Percentiles rank a stretch among this genome's conserved stretches.
phyloP scores from a whole-genome alignment of 1,140 invertebrate genomes.

The Drosophila sechellia region DNA sequence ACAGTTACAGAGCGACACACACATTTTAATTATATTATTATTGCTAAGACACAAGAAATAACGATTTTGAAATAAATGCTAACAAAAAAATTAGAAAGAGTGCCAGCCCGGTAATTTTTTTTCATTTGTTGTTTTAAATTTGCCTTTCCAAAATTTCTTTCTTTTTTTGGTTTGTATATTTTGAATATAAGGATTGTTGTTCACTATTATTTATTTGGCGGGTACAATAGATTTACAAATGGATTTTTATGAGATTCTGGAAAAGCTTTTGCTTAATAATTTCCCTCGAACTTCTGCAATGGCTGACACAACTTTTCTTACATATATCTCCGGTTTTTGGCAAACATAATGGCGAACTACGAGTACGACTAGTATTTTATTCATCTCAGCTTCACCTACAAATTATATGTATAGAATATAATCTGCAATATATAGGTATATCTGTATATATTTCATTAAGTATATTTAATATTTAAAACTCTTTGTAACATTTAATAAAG shows the following conservation, averaged over 20 bases:
- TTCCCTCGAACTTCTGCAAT: background rate
- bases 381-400: conserved; percentile 33
- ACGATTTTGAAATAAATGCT: background rate
- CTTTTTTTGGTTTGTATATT: background rate
- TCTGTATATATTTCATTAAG: conserved; percentile 26
- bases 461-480: conserved; percentile 66
- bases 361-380: conserved; percentile 52
- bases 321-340: conserved; percentile 11
- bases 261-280: background rate
- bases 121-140: background rate
- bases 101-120: conserved; percentile 8
- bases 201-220: background rate
- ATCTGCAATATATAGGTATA: conserved; percentile 33
- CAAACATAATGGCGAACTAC: conserved; percentile 46
- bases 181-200: background rate
- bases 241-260: background rate
- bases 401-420: conserved; percentile 45
- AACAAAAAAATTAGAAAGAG: background rate
- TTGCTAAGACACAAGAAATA: conserved; percentile 21
- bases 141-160: too few species aligned
- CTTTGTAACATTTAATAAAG: conserved; percentile 77
- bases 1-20: conserved; percentile 51
- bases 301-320: conserved; percentile 21
- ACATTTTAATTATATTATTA: conserved; percentile 22
- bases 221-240: conserved; percentile 12